Base-by-base conservation (phyloP, 2,888 invertebrate species). In the Drosophila fulvimacula region DNA sequence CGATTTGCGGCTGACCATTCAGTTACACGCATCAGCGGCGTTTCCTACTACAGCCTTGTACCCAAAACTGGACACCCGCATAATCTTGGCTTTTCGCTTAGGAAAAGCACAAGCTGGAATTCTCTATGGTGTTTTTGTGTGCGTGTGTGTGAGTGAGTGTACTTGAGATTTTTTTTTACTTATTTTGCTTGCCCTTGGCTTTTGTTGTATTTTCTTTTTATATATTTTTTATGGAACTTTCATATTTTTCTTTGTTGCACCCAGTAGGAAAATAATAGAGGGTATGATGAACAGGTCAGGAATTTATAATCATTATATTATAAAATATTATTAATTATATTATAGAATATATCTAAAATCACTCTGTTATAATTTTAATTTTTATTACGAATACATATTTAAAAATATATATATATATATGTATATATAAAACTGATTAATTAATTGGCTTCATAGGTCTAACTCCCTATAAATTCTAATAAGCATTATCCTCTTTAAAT, bases 1-100 rank as follows among this genome's bases (percentile, higher is more conserved):
- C 89, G 91, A 91, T 92, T 86, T 92, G 91, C 72, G 82, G 85
- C 53, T 80, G 69, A 69, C 80, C 89, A 87, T 87, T 90, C 70
- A 65, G 79, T 91, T 91, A 91, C 79, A 91, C 87, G 91, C 91
- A 82, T 89, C 91, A 90, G 61, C 69, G 52, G 59, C 53, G 21
- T 36, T 21, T 39, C 53, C 39, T 32, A 27, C 68, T 56, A 39
- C 70, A 73, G 63, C 53, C 32, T 7, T 32, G 61, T 48, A 32
- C 42, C 74, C 69, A 58, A 64, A 73, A 68, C 59, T 81, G 83
- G 81, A 82, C 75, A 86, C 87, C 86, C 79, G 84, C 81, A 79
- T 81, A 83, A 79, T 67, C 81, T 77, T 86, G 76, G 81, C 81
- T 77, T 34, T 84, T 68, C 63, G 42, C 57, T 56, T 39, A 52